These are phyloP conservation scores for Cotesia vestalis DNA, from an alignment of 1,140 invertebrate genomes.

Conservation along the genomic window DNA sequence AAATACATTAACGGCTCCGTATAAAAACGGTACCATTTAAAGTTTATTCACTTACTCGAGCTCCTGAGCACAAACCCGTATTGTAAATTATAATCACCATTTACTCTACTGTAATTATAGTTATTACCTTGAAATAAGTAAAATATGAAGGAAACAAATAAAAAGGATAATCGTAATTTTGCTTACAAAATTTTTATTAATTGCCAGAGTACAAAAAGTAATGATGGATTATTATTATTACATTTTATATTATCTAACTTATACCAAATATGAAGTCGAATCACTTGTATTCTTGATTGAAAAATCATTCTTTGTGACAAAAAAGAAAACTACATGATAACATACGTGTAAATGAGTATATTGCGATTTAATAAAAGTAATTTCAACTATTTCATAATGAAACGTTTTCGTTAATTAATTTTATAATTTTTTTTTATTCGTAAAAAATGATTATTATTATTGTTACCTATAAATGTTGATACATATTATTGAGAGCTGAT, in stretches of 20 bases:
- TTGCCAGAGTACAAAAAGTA: slow-evolving; percentile 60
- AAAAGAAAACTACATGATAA: not conserved
- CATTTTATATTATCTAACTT: slow-evolving; percentile 52
- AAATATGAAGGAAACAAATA: not conserved
- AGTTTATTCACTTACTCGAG: too few relatives aligned
- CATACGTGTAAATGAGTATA: not conserved
- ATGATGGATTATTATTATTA: slow-evolving; percentile 49
- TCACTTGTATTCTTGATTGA: slow-evolving; percentile 25
- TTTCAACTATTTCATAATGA: slow-evolving; percentile 15
- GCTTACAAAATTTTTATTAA: slow-evolving; percentile 62
- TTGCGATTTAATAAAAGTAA: slow-evolving; percentile 2
- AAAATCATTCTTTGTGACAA: slow-evolving; percentile 1
- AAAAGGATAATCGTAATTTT: slow-evolving; percentile 19
- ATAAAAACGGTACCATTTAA: too few relatives aligned
- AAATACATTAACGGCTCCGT: too few relatives aligned
- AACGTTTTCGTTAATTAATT: slow-evolving; percentile 3
- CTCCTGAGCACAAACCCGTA: too few relatives aligned
- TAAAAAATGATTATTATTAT: slow-evolving; percentile 19
- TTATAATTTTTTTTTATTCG: not conserved
- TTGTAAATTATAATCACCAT: too few relatives aligned
- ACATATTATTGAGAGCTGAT: slow-evolving; percentile 16
- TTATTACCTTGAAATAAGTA: not conserved
- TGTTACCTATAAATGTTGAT: slow-evolving; percentile 29
- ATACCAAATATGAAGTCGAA: slow-evolving; percentile 50
- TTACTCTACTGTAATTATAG: too few relatives aligned